Evolutionary conservation across 2,888 invertebrate species (phyloP), one percentile per base, ranked within the genome.

Genomic region (Caenorhabditis virilis): DNA sequence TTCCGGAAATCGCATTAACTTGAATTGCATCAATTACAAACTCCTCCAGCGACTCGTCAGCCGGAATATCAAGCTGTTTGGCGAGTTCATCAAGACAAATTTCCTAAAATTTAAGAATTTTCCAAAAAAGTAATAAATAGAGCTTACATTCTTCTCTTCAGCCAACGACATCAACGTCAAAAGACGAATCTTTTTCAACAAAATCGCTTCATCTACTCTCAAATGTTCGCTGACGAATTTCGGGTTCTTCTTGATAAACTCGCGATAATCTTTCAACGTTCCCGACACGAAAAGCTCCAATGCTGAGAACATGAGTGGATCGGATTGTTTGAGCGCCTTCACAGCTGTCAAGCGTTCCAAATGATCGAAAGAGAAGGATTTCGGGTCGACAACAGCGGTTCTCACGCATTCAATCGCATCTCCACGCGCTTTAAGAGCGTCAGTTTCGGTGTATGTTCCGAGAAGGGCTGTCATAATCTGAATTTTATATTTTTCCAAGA

Each of bases 151-250:
- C 33, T 90, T 90, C 53, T 89, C 90, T 85, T 98, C 97, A 3
- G 95, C 95, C 86, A 98, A 88, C 84, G 95, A 94, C 92, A 98
- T 95, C 84, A 98, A 93, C 0, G 95, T 92, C 53, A 98, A 84
- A 78, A 97, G 87, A 68, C 95, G 89, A 93, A 98, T 97, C 86
- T 98, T 98, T 83, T 93, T 76, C 16, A 77, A 52, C 33, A 80
- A 54, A 18, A 71, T 57, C 6, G 57, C 42, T 49, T 80, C 78
- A 22, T 78, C 72, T 18, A 76, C 75, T 22, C 56, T 56, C 51
- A 79, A 56, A 13, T 69, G 51, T 1, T 61, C 62, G 4, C 30
- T 50, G 26, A 67, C 67, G n/a, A 73, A 64, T 22, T 62, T 65
- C 30, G 80, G 69, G 13, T 74, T 65, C 39, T 78, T 69, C 60